A percentile compares a stretch with the other conserved stretches of the same genome.
These are phyloP conservation scores for Ammodytes marinus DNA, from an alignment of 2,113 vertebrate genomes.

Conservation along the genomic window DNA sequence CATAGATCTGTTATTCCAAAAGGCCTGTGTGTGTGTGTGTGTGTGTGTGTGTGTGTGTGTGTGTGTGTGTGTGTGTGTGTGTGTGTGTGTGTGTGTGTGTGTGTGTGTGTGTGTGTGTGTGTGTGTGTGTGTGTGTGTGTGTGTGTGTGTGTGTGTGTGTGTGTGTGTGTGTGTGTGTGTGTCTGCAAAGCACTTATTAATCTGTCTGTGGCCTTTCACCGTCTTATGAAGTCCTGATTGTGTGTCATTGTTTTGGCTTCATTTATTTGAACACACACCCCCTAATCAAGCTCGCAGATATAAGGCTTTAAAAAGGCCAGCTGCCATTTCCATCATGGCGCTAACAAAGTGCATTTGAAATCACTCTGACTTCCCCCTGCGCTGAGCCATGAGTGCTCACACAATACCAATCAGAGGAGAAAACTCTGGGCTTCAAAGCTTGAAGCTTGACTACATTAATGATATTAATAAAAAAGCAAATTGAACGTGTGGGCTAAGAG, in stretches of 20 bases:
- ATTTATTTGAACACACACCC: slow-evolving; percentile 87
- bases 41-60: slow-evolving; percentile 22
- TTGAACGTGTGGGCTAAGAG: slow-evolving; percentile 79
- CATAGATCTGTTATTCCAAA: slow-evolving; percentile 80
- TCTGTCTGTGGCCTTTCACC: slow-evolving; percentile 81
- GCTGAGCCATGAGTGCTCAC: slow-evolving; percentile 79
- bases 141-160: slow-evolving; percentile 48
- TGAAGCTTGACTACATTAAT: slow-evolving; percentile 83
- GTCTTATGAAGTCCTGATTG: slow-evolving; percentile 86
- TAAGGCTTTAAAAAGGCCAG: slow-evolving; percentile 80
- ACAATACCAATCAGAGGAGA: slow-evolving; percentile 84
- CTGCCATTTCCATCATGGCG: slow-evolving; percentile 85
- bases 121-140: slow-evolving; percentile 21
- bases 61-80: slow-evolving; percentile 43
- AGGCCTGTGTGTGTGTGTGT: slow-evolving; percentile 43
- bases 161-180: slow-evolving; percentile 39
- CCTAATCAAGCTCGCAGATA: slow-evolving; percentile 84
- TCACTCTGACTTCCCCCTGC: slow-evolving; percentile 79
- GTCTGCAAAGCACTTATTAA: slow-evolving; percentile 82
- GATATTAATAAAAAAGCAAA: slow-evolving; percentile 86
- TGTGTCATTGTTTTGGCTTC: slow-evolving; percentile 86
- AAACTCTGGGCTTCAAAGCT: slow-evolving; percentile 70
- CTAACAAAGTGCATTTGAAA: slow-evolving; percentile 86
- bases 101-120: slow-evolving; percentile 41
- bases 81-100: slow-evolving; percentile 43